Conservation (phyloP, 2,888 invertebrate species). For the Piscicola geometra region DNA sequence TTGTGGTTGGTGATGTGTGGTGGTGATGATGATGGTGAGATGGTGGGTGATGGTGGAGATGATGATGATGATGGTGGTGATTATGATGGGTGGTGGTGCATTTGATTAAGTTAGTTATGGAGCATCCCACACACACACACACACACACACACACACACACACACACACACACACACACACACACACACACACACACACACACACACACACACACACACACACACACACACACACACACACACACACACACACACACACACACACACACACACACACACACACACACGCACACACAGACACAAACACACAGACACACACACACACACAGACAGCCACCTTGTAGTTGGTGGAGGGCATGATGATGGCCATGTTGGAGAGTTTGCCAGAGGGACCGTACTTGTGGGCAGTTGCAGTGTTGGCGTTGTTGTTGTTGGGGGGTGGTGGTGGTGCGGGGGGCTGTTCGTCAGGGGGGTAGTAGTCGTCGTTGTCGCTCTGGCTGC, state of each 20-base stretch:
- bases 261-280: conserved; percentile 21
- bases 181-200: not conserved
- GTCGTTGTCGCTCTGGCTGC: conserved; percentile 21
- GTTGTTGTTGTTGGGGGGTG: too few species aligned
- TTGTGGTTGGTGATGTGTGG: too few species aligned
- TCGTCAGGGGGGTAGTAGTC: not conserved
- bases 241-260: conserved; percentile 21
- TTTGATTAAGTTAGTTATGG: too few species aligned
- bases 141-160: conserved; percentile 11
- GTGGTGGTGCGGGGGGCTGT: too few species aligned
- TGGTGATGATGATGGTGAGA: not conserved
- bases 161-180: conserved; percentile 3
- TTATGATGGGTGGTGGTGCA: too few species aligned
- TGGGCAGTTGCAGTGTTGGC: not conserved
- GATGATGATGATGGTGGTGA: too few species aligned
- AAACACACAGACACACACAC: too few species aligned
- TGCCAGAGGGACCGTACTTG: conserved; percentile 14
- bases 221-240: not conserved
- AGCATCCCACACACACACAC: conserved; percentile 19
- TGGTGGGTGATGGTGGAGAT: not conserved
- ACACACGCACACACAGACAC: conserved; percentile 21
- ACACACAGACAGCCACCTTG: too few species aligned
- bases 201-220: conserved; percentile 13
- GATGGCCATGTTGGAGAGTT: conserved; percentile 24
- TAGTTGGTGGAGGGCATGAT: conserved; percentile 10